Evolutionary conservation across 2,113 vertebrate species (phyloP), one percentile per base, ranked within the genome.

Genomic region (Ceyx cyanopectus): DNA sequence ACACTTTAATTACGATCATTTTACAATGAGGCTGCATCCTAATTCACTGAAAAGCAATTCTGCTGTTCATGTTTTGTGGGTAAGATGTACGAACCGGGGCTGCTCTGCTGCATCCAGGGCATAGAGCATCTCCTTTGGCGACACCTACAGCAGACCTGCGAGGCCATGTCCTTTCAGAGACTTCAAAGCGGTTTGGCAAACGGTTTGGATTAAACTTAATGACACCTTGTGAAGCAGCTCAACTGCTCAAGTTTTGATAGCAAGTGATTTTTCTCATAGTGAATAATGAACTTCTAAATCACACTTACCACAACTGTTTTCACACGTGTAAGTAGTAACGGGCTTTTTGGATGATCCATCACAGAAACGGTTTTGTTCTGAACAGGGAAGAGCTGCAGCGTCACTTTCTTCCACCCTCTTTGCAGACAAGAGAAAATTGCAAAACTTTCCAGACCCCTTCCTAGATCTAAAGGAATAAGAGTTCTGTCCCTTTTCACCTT

Each of bases 221-320:
- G 30, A 23, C 8, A 26, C 14, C 11, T 17, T 3, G 4, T 10
- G 8, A 66, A 74, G 46, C 43, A 23, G 43, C 40, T 48, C 23
- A 62, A 17, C 5, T 2, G 12, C 30, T 68, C 8, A 50, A 0
- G 34, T 20, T 57, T 24, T 48, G 18, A 18, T 5, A n/a, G 27
- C 0, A 19, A 3, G 34, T 23, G 14, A 1, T 11, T 26, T 37
- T 58, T 60, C 11, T 46, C 13, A 3, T 0, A 10, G n/a, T 21
- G 51, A 83, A 70, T 29, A 34, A 45, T 58, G 40, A 60, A 46
- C 8, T 66, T 45, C 11, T 9, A 22, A 45, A n/a, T 46, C 6
- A 10, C 8, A 37, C 37, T 37, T 37, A 99, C 98, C 98, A 1
- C 85, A 78, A 54, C 67, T 90, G 4, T 75, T 95, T 12, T 96